A percentile compares a stretch with the other conserved stretches of the same genome.
phyloP scores from a whole-genome alignment of 2,797 vertebrate genomes.

The Atherinosoma microstoma region DNA sequence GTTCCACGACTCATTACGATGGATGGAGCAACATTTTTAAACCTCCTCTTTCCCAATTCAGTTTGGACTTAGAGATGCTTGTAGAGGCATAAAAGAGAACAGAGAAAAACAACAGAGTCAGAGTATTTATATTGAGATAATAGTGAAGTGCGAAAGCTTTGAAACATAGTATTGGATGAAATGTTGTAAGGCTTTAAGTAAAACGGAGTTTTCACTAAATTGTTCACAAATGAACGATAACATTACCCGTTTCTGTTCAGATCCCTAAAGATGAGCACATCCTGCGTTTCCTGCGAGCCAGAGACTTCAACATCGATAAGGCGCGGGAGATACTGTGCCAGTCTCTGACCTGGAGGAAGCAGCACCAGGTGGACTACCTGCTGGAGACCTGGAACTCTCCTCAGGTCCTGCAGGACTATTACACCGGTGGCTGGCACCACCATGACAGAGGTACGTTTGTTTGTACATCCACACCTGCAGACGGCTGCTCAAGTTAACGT shows the following conservation, averaged over 20 bases:
- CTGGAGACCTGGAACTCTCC: constrained; percentile 95
- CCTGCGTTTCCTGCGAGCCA: constrained; percentile 92
- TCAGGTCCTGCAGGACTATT: constrained; percentile 94
- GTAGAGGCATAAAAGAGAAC: no score
- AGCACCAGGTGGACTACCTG: constrained; percentile 97
- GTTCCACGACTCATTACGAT: no score
- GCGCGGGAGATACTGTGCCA: constrained; percentile 94
- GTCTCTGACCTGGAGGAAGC: constrained; percentile 95
- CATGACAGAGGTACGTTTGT: constrained; percentile 84
- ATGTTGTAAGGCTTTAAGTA: not conserved
- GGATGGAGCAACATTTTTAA: not conserved
- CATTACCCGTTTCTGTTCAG: constrained; percentile 63
- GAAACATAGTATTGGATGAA: not conserved
- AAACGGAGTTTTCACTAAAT: not conserved
- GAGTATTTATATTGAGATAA: not conserved
- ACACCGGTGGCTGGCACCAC: constrained; percentile 97
- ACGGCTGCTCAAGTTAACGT: not conserved
- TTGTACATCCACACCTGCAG: not conserved
- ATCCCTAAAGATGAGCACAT: constrained; percentile 98
- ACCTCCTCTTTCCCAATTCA: not conserved
- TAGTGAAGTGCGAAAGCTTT: not conserved
- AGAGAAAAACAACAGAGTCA: not conserved
- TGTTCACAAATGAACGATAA: not conserved
- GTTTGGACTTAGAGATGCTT: not conserved
- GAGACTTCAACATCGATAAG: constrained; percentile 96